Percentiles rank a stretch among this genome's conserved stretches.
Evolutionary conservation across 2,888 invertebrate genomes (phyloP).

Genomic region (Ashinkailepas kermadecensis): DNA sequence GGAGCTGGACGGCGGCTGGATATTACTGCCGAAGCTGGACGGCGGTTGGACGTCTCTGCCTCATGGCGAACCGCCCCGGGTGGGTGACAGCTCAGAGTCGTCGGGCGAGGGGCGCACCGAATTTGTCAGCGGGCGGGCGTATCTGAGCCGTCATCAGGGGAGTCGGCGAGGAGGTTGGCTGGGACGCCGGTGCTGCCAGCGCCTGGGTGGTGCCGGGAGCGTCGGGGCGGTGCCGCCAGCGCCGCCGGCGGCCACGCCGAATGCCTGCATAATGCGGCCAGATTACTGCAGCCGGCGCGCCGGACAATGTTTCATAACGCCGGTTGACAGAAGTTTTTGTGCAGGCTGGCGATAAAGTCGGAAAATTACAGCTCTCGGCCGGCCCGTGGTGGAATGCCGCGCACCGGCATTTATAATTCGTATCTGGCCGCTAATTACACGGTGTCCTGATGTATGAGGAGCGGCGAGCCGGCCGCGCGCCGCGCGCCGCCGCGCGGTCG

Average conservation of each 20-base stretch:
- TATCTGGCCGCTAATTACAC: constrained; percentile 5
- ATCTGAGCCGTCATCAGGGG: neutral
- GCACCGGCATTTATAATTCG: constrained; percentile 6
- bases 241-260: neutral
- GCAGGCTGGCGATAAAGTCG: constrained; percentile 1
- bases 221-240: neutral
- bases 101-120: neutral
- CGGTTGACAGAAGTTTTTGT: constrained; percentile 21
- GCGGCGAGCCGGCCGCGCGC: neutral
- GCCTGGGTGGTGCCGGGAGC: neutral
- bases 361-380: neutral
- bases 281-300: neutral
- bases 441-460: constrained; percentile 8
- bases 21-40: no score
- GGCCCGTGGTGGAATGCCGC: constrained; percentile 13
- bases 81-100: neutral
- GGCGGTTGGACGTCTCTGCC: no score
- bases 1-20: no score
- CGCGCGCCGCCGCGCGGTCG: neutral
- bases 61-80: neutral
- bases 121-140: neutral
- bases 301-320: neutral
- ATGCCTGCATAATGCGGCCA: neutral
- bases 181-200: neutral
- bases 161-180: neutral